Evolutionary conservation across 2,113 vertebrate species (phyloP), one percentile per base, ranked within the genome.

Genomic region (Barbus barbus): DNA sequence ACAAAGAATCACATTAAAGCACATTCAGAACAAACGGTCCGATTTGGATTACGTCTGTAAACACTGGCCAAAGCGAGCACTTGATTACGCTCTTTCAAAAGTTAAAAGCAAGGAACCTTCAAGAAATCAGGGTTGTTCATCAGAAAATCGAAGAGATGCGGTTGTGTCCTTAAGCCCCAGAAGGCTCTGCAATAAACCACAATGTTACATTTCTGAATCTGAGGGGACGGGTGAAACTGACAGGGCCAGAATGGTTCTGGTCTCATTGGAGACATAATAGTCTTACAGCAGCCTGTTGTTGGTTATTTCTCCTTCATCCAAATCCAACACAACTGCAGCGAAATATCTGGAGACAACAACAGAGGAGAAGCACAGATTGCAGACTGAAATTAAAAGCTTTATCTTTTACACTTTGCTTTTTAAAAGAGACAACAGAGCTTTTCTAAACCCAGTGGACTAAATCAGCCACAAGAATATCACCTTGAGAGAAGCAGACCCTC

Each of bases 71-170:
- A 92, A 90, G 51, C 31, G 53, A n/a, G 48, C 53, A 89, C 86
- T 87, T 90, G 87, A 88, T 91, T 91, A 89, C 90, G 85, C 82
- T 61, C 90, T 90, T 89, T 83, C 18, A 93, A 91, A 92, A 91
- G 91, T 92, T 91, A 92, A 92, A 91, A 83, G 86, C 83, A 73
- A 73, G 41, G 41, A 78, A 71, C 86, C 75, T 89, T 82, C 85
- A 56, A 18, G 87, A 83, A 92, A 88, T 88, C 84, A 73, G 84
- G 85, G 71, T 75, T 85, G 91, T 92, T 92, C 84, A 90, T 89
- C 31, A 87, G 76, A 87, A 89, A 91, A 87, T 87, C 33, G 88
- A 86, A 90, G 81, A 38, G 75, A 76, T 60, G 48, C 53, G 86
- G 88, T 83, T 83, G 83, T 84, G 78, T 87, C 58, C 84, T 86